Percentiles rank a stretch among this genome's conserved stretches.
These are phyloP conservation scores for Elmis aenea DNA, from an alignment of 2,888 invertebrate genomes.

Conservation along the genomic window DNA sequence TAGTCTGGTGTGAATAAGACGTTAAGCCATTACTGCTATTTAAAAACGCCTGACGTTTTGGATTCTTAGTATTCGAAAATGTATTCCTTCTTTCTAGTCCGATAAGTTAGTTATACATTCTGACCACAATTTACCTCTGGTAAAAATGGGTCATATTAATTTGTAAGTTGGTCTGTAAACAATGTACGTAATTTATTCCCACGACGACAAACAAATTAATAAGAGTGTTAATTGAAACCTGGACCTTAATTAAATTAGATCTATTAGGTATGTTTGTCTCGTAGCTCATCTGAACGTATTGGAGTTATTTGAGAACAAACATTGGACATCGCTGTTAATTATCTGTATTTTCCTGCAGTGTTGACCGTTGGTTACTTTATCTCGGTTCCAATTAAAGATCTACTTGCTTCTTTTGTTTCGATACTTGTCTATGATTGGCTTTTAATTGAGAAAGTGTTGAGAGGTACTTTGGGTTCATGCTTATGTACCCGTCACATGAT, in stretches of 20 bases:
- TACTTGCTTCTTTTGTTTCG: conserved; percentile 27
- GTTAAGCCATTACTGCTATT: too few relatives aligned
- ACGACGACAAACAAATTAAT: conserved; percentile 22
- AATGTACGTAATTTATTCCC: conserved; percentile 20
- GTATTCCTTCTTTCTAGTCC: too few relatives aligned
- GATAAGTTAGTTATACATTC: too few relatives aligned
- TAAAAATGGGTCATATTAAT: neutral
- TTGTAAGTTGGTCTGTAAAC: too few relatives aligned
- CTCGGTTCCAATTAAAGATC: conserved; percentile 29
- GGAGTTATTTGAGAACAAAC: conserved; percentile 40
- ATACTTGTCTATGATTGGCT: conserved; percentile 29
- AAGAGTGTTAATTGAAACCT: conserved; percentile 23
- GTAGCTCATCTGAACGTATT: conserved; percentile 27
- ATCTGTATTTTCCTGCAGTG: conserved; percentile 35
- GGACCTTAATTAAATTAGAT: conserved; percentile 38
- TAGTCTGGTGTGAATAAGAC: conserved; percentile 21
- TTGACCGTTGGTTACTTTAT: conserved; percentile 30
- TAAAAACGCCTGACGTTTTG: too few relatives aligned
- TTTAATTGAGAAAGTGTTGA: conserved; percentile 28
- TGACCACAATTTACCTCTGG: too few relatives aligned
- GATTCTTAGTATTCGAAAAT: too few relatives aligned
- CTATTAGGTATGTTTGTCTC: conserved; percentile 30
- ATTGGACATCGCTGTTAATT: conserved; percentile 36
- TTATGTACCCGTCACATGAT: too few relatives aligned
- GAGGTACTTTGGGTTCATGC: too few relatives aligned